Base-by-base conservation (phyloP, 2,888 invertebrate species). In the Abrostola triplasia region DNA sequence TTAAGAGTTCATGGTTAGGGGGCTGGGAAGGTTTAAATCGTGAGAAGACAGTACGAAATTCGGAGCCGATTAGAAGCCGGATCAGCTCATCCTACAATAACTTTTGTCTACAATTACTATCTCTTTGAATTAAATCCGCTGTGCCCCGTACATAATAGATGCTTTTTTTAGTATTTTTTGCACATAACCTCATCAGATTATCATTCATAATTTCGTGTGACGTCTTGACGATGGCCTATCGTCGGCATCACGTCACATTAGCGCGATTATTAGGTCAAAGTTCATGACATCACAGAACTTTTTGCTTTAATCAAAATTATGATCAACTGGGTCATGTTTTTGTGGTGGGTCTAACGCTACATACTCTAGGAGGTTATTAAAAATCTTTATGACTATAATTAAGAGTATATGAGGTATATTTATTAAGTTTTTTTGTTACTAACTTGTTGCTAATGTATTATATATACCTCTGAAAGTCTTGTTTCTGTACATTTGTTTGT, bases 251-350 rank as follows among this genome's bases (percentile, higher is more conserved):
- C 48, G 57, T 62, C 64, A 59, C n/a, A 64, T 70, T 73, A 70
- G 38, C 57, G 63, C 59, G 59, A 53, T 60, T 71, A 70, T 66
- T 71, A 35, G 73, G 71, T 68, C 59, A 71, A 0, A 68, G 69
- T 70, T 71, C 60, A 50, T 50, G 53, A 48, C 52, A 50, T 50
- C 35, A 56, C 35, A 35, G 2, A 47, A 38, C 12, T 58, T 70
- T 72, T 72, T 72, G 62, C 62, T 47, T 38, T 44, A 40, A 42
- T 66, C 8, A 42, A 13, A 6, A 24, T 50, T 50, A 24, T 2
- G 24, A 24, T 24, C 4, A 13, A 47, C 0, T 47, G 44, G 44
- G 5, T 6, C n/a, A 47, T 7, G 13, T 47, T 47, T 47, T 47
- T 47, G 44, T 13, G 0, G 4, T 2, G 13, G 44, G 10, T 47